phyloP scores from a whole-genome alignment of 2,113 vertebrate genomes.

The Lophura nycthemera region DNA sequence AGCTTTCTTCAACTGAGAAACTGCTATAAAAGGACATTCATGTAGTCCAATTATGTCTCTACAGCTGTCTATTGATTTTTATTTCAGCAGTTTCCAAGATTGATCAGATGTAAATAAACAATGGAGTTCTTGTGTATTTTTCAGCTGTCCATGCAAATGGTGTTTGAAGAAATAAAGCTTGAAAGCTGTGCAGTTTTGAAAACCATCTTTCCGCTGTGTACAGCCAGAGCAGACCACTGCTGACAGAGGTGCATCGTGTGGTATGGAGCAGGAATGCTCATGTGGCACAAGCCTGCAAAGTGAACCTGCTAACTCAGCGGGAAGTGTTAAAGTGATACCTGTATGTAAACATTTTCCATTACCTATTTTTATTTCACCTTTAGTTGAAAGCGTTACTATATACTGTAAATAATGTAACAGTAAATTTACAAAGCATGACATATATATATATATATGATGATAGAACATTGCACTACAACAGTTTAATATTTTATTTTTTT shows the following conservation, averaged over 20 bases:
- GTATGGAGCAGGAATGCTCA: neutral
- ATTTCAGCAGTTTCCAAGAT: neutral
- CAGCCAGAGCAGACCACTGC: slow-evolving; percentile 43
- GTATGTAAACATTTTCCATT: slow-evolving; percentile 63
- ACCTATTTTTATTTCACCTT: slow-evolving; percentile 16
- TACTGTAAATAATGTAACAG: slow-evolving; percentile 48
- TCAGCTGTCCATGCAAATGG: slow-evolving; percentile 66
- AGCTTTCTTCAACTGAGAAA: neutral
- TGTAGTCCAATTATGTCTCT: neutral
- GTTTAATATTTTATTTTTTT: slow-evolving; percentile 72
- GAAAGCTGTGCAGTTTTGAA: slow-evolving; percentile 62
- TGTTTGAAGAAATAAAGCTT: slow-evolving; percentile 63
- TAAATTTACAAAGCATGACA: slow-evolving; percentile 70
- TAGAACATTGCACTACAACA: slow-evolving; percentile 67
- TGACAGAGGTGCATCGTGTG: neutral
- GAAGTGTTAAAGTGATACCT: slow-evolving; percentile 29
- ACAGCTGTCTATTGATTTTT: neutral
- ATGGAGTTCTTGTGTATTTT: slow-evolving; percentile 42
- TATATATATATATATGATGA: slow-evolving; percentile 51
- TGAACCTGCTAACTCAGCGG: neutral
- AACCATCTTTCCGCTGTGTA: slow-evolving; percentile 51
- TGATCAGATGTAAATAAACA: neutral
- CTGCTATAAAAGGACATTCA: neutral
- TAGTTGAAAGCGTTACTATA: slow-evolving; percentile 43
- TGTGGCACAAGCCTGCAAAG: slow-evolving; percentile 8